These are phyloP conservation scores for Apamea monoglypha DNA, from an alignment of 2,888 invertebrate species.

Conservation along the genomic window DNA sequence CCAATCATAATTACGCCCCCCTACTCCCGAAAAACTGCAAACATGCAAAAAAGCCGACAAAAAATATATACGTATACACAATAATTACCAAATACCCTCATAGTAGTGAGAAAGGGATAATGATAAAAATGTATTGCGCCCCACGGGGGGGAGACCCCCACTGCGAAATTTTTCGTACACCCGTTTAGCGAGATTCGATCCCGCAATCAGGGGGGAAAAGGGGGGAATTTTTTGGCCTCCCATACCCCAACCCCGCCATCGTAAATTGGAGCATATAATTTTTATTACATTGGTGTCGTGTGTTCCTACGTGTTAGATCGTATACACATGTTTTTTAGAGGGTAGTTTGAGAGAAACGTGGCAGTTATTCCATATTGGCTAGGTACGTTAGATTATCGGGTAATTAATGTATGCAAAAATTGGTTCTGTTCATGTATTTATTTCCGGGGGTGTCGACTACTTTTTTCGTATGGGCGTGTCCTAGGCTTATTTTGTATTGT, in stretches of 20 bases:
- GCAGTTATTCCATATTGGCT: conserved; percentile 44
- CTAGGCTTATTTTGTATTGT: conserved; percentile 48
- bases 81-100: conserved; percentile 87
- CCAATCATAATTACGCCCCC: conserved; percentile 62
- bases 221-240: conserved; percentile 85
- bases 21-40: conserved; percentile 62
- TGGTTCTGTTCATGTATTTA: conserved; percentile 46
- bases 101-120: conserved; percentile 88
- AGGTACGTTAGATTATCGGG: conserved; percentile 7
- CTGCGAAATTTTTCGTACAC: conserved; percentile 83
- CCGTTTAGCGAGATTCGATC: conserved; percentile 89
- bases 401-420: conserved; percentile 58
- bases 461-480: conserved; percentile 61
- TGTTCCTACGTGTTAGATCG: conserved; percentile 78
- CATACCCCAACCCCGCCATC: conserved; percentile 76
- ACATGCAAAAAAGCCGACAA: conserved; percentile 63
- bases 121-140: conserved; percentile 88
- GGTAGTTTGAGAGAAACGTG: conserved; percentile 50
- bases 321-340: conserved; percentile 58
- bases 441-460: conserved; percentile 56
- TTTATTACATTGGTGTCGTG: conserved; percentile 89
- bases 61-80: conserved; percentile 79
- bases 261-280: conserved; percentile 91
- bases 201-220: conserved; percentile 86
- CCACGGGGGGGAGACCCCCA: conserved; percentile 74